These are phyloP conservation scores for Tragelaphus strepsiceros DNA, from an alignment of 2,113 vertebrate genomes.

Conservation along the genomic window DNA sequence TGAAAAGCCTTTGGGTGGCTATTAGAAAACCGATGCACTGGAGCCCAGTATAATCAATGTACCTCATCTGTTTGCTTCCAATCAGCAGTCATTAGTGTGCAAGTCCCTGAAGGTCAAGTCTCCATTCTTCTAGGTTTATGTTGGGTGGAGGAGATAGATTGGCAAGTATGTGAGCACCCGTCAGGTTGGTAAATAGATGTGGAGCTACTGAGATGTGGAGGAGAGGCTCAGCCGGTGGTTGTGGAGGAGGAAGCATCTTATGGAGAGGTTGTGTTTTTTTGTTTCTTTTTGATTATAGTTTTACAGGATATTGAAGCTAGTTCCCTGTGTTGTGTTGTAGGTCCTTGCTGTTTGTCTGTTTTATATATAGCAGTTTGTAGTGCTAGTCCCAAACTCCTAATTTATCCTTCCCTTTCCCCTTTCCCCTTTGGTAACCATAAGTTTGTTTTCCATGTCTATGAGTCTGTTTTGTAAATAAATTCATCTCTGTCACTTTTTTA, in stretches of 20 bases:
- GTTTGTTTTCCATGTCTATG: background rate
- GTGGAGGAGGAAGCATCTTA: background rate
- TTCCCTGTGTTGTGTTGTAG: background rate
- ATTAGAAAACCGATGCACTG: background rate
- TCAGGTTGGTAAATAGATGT: background rate
- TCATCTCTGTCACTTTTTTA: background rate
- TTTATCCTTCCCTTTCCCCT: background rate
- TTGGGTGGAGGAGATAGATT: slow-evolving; percentile 11
- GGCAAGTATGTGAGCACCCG: background rate
- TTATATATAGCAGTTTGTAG: background rate
- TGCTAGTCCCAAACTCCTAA: background rate
- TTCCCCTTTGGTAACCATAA: background rate
- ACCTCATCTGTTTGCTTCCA: slow-evolving; percentile 39
- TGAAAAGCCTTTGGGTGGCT: background rate
- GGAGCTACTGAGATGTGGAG: background rate
- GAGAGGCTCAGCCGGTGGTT: background rate
- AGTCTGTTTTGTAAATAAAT: background rate
- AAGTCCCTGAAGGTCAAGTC: background rate
- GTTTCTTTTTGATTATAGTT: background rate
- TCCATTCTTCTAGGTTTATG: background rate
- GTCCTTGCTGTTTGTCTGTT: background rate
- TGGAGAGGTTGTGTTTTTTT: background rate
- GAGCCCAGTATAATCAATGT: slow-evolving; percentile 47
- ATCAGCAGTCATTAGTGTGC: slow-evolving; percentile 33
- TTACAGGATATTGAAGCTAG: background rate